Percentiles rank a stretch among this genome's conserved stretches.
These are phyloP conservation scores for Aromia moschata DNA, from an alignment of 2,888 invertebrate species.

Conservation along the genomic window DNA sequence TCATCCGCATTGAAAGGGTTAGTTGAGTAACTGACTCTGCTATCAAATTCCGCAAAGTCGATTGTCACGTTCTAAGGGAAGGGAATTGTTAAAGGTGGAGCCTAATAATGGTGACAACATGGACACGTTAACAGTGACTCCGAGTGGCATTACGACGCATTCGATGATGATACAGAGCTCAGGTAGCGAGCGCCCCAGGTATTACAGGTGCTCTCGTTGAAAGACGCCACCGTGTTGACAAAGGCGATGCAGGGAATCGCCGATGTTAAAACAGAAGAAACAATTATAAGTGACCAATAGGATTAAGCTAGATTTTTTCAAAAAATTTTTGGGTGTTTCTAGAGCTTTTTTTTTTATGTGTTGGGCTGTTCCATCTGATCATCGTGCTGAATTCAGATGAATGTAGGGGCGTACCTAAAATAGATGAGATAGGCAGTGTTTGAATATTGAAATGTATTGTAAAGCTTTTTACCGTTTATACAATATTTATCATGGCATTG, in stretches of 20 bases:
- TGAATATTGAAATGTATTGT: no score
- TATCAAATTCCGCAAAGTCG: no score
- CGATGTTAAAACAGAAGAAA: slow-evolving; percentile 78
- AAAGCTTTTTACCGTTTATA: no score
- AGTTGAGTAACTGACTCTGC: no score
- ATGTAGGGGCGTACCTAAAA: no score
- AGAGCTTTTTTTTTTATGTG: slow-evolving; percentile 3
- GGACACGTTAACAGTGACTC: slow-evolving; percentile 78
- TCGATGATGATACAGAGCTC: slow-evolving; percentile 83
- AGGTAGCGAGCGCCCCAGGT: slow-evolving; percentile 79
- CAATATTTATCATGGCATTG: no score
- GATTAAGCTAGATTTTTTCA: slow-evolving; percentile 38
- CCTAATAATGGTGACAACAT: slow-evolving; percentile 75
- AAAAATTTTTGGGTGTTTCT: slow-evolving; percentile 31
- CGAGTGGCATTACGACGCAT: slow-evolving; percentile 74
- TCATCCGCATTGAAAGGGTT: no score
- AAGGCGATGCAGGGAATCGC: slow-evolving; percentile 80
- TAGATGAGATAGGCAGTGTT: no score
- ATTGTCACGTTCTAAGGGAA: no score
- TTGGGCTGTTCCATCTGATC: slow-evolving; percentile 22
- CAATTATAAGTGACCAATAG: slow-evolving; percentile 65
- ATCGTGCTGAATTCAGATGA: no score
- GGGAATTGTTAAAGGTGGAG: slow-evolving; percentile 70
- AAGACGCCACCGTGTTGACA: slow-evolving; percentile 83
- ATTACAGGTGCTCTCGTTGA: slow-evolving; percentile 84